Base-by-base conservation (phyloP, 1,140 invertebrate genomes). In the Diorhabda elongata region DNA sequence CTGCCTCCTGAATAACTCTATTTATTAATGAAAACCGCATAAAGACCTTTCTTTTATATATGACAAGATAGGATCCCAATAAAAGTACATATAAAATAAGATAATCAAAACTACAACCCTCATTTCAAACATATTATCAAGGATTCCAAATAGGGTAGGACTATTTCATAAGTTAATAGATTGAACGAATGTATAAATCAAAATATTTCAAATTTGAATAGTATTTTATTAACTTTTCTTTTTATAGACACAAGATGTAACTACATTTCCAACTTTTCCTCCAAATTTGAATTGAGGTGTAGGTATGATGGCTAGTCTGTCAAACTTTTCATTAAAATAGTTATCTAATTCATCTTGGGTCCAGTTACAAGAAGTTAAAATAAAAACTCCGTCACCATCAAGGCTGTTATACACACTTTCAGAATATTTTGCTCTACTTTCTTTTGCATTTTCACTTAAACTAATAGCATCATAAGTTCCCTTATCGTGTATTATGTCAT, bases 351-450 rank as follows among this genome's bases (percentile, higher is more conserved):
- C 95, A 2, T 89, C 85, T 76, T 92, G 88, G 0, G 95, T 97
- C 93, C 95, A 98, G 80, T 98, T 98, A 81, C 96, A 98, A 0
- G 95, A 97, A 2, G 95, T 95, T 67, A 98, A 89, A 4, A 96
- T 83, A 69, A 97, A 91, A 47, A 90, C 78, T 44, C 86, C 86
- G 66, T 85, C 75, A 2, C 83, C 75, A n/a, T 77, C 74, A 42
- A 94, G 77, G 66, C 92, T 82, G 5, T 84, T 80, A 2, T 78
- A 65, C 0, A 95, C 83, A 76, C 89, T 91, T 9, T 86, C 72
- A 2, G 91, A 85, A 76, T 97, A 98, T 41, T 82, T 86, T 47
- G 81, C 58, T 65, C 92, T 82, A 70, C 89, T 88, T 44, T 82
- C 77, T 61, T 85, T 83, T 0, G 90, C 81, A 77, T 91, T 83